Percentiles rank a stretch among this genome's conserved stretches.
These are phyloP conservation scores for Salminus brasiliensis DNA, from an alignment of 2,113 vertebrate species.

Conservation along the genomic window DNA sequence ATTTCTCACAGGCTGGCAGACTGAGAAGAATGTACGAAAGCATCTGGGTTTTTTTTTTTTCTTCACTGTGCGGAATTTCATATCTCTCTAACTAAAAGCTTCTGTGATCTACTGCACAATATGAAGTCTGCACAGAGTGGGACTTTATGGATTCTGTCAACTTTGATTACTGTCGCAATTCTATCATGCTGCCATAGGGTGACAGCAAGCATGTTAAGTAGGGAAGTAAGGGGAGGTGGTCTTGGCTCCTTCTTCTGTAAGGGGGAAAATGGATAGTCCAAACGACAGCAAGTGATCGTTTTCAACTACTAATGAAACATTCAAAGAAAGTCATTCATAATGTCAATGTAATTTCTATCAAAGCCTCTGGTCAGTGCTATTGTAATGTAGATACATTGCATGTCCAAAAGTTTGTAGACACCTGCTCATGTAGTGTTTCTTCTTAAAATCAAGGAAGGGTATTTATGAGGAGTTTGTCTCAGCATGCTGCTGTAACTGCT, in stretches of 20 bases:
- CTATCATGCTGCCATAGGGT: not conserved
- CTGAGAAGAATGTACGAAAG: not conserved
- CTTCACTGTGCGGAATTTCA: constrained; percentile 50
- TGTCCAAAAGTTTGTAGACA: constrained; percentile 68
- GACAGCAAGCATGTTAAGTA: not conserved
- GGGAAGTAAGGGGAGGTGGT: not conserved
- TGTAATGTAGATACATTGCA: not conserved
- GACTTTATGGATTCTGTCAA: not conserved
- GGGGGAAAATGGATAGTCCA: not conserved
- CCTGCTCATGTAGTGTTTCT: constrained; percentile 50
- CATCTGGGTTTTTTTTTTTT: not conserved
- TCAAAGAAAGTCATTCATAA: not conserved
- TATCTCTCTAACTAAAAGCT: not conserved
- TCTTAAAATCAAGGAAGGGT: no score
- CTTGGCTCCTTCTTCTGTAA: not conserved
- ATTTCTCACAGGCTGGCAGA: not conserved
- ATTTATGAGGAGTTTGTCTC: no score
- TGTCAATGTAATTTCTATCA: not conserved
- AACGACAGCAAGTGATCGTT: not conserved
- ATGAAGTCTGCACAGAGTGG: not conserved
- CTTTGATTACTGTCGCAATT: not conserved
- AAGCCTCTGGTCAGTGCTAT: not conserved
- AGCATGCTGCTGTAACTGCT: no score
- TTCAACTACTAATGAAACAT: not conserved
- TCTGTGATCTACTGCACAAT: not conserved